These are phyloP conservation scores for Ammodytes marinus DNA, from an alignment of 2,113 vertebrate genomes.

Conservation along the genomic window DNA sequence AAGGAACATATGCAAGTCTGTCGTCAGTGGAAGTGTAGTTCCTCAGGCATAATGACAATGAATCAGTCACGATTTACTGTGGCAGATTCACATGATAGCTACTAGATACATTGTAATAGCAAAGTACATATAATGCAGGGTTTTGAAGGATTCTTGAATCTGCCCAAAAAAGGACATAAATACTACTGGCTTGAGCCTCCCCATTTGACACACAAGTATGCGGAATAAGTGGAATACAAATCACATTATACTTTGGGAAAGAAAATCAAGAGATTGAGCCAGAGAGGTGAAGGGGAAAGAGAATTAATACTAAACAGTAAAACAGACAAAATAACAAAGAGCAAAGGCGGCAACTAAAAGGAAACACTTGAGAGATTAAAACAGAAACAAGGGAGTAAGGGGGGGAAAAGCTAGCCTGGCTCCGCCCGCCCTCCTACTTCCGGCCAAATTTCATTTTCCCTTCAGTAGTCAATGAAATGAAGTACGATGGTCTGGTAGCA, in stretches of 20 bases:
- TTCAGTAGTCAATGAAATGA: too few species aligned
- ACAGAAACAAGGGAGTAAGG: not conserved
- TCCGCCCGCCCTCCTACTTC: too few species aligned
- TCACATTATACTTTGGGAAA: not conserved
- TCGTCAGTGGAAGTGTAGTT: too few species aligned
- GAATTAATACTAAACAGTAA: not conserved
- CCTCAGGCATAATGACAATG: too few species aligned
- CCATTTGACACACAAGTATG: not conserved
- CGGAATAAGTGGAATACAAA: not conserved
- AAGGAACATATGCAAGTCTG: too few species aligned
- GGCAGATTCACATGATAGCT: too few species aligned
- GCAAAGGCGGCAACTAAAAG: not conserved
- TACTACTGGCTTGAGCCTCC: not conserved
- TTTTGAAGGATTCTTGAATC: not conserved
- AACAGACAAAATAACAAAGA: not conserved
- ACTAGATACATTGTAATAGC: not conserved
- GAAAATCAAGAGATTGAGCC: not conserved
- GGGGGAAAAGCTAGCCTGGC: not conserved
- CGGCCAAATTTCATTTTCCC: too few species aligned
- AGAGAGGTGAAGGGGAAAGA: not conserved
- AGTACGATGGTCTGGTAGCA: too few species aligned
- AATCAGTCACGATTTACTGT: too few species aligned
- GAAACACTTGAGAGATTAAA: not conserved
- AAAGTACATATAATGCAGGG: not conserved
- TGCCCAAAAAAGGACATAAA: not conserved